These are phyloP conservation scores for Microtus montanus DNA, from an alignment of 2,113 vertebrate species.

Conservation along the genomic window DNA sequence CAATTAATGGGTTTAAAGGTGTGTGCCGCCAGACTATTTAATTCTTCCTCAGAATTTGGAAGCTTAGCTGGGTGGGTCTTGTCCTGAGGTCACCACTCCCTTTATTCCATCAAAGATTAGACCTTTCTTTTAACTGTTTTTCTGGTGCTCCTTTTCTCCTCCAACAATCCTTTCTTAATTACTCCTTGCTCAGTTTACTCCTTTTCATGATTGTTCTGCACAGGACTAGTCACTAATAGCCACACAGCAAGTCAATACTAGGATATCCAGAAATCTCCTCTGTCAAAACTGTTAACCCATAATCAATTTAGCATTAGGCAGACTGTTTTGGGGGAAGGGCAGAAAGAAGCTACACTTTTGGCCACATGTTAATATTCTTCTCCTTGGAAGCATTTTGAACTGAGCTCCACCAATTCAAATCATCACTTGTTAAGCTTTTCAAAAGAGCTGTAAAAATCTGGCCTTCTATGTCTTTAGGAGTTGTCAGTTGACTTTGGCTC, in stretches of 20 bases:
- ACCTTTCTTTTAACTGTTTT: background rate
- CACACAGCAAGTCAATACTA: background rate
- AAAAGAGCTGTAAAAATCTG: background rate
- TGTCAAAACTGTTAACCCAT: background rate
- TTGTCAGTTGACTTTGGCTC: background rate
- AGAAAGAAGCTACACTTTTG: background rate
- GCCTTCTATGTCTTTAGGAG: background rate
- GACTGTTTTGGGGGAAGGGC: background rate
- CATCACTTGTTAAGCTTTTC: background rate
- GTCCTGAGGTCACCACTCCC: background rate
- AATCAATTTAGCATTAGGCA: background rate
- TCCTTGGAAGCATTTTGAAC: background rate
- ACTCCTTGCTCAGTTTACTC: background rate
- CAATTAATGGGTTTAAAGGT: background rate
- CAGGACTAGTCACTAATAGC: background rate
- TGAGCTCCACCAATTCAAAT: background rate
- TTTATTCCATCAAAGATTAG: background rate
- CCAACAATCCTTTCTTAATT: background rate
- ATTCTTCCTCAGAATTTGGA: background rate
- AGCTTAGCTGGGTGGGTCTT: background rate
- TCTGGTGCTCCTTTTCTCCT: background rate
- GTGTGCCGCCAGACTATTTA: background rate
- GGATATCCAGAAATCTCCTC: background rate
- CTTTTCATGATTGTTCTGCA: background rate
- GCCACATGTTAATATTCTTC: background rate